A percentile compares a stretch with the other conserved stretches of the same genome.
These are phyloP conservation scores for Perca fluviatilis DNA, from an alignment of 2,113 vertebrate genomes.

Conservation along the genomic window DNA sequence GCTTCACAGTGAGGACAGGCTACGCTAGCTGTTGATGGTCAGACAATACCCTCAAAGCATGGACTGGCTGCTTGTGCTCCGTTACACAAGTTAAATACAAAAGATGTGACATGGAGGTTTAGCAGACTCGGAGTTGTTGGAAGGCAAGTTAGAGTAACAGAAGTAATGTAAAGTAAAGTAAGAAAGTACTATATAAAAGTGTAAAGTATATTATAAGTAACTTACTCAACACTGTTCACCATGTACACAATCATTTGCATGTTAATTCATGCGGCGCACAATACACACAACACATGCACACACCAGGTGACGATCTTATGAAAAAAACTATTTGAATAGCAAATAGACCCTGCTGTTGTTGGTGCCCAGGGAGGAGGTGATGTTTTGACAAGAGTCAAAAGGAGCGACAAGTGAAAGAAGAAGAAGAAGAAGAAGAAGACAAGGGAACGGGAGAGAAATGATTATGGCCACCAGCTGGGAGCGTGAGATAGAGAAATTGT, in stretches of 20 bases:
- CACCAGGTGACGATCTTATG: slow-evolving; percentile 23
- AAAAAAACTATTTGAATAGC: slow-evolving; percentile 63
- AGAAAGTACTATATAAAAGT: not conserved
- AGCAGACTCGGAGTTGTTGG: not conserved
- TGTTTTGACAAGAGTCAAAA: slow-evolving; percentile 60
- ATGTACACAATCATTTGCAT: slow-evolving; percentile 39
- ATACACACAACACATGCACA: not conserved
- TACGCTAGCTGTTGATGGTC: not conserved
- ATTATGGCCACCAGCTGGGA: slow-evolving; percentile 28
- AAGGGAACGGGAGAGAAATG: not conserved
- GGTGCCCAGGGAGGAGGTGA: slow-evolving; percentile 13
- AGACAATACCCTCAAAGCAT: not conserved
- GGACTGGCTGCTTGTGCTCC: not conserved
- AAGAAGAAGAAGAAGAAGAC: slow-evolving; percentile 6
- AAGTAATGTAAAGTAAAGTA: not conserved
- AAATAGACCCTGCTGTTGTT: slow-evolving; percentile 50
- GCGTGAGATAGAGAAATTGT: slow-evolving; percentile 3
- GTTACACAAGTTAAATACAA: not conserved
- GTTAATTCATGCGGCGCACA: slow-evolving; percentile 18
- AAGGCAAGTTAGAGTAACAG: not conserved
- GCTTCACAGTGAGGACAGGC: not conserved
- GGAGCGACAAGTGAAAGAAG: slow-evolving; percentile 38
- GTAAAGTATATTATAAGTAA: not conserved
- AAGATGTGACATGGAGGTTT: not conserved
- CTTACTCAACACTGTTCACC: not conserved